Evolutionary conservation across 2,113 vertebrate species (phyloP).

Genomic region (Thomomys bottae): DNA sequence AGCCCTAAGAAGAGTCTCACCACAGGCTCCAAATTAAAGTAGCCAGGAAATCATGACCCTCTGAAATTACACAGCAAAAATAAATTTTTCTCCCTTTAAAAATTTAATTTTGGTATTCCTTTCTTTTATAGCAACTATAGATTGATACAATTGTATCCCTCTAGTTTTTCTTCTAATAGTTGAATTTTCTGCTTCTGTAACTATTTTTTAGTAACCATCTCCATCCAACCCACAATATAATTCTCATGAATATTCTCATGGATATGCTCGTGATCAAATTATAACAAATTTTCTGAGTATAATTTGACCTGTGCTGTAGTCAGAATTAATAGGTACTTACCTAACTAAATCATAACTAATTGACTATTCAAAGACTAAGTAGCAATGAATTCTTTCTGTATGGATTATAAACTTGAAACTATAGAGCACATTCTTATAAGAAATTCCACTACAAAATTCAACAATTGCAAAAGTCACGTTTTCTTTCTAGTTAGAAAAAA

Average conservation of each 20-base stretch:
- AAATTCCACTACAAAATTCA: background rate
- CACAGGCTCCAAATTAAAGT: background rate
- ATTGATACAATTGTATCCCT: background rate
- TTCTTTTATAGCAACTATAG: background rate
- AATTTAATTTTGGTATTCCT: background rate
- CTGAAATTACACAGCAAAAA: background rate
- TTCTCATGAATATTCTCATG: too few species aligned
- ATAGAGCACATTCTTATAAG: background rate
- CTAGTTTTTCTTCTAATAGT: background rate
- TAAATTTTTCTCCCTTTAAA: background rate
- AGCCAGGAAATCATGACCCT: background rate
- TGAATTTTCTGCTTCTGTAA: background rate
- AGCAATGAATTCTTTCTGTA: background rate
- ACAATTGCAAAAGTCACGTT: background rate
- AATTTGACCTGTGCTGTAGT: background rate
- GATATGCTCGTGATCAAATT: background rate
- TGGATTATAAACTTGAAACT: background rate
- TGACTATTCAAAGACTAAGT: background rate
- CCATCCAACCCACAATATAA: background rate
- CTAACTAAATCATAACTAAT: background rate
- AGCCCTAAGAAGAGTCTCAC: too few species aligned
- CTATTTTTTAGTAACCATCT: background rate
- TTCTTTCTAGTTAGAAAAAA: background rate
- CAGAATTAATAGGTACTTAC: background rate
- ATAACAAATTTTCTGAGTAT: background rate